phyloP scores from a whole-genome alignment of 2,888 invertebrate genomes.

The Lepetodrilus schrolli region DNA sequence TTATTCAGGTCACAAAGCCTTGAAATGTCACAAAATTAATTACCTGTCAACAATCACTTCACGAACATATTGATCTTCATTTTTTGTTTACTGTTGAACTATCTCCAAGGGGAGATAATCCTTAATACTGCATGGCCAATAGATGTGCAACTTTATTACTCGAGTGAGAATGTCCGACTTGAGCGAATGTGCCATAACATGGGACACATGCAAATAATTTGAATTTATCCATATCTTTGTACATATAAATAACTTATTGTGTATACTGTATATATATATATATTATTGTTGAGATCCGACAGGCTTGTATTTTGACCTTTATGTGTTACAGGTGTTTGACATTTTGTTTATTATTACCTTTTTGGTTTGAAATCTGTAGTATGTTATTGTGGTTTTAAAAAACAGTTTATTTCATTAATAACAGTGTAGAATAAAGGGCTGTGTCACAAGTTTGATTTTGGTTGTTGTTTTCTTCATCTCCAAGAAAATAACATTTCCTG shows the following conservation, averaged over 20 bases:
- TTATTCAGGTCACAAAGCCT: too few relatives aligned
- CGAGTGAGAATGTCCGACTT: conserved; percentile 7
- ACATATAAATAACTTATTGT: conserved; percentile 25
- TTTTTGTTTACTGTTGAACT: too few relatives aligned
- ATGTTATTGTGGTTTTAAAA: conserved; percentile 21
- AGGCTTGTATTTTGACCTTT: conserved; percentile 1
- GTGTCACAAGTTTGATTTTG: not conserved
- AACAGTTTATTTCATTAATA: conserved; percentile 21
- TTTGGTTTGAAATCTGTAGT: conserved; percentile 18
- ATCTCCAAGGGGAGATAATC: too few relatives aligned
- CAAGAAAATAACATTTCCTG: too few relatives aligned
- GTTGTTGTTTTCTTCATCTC: not conserved
- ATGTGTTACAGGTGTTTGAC: not conserved
- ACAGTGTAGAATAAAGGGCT: conserved; percentile 10
- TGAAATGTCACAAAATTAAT: too few relatives aligned
- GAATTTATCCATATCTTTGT: conserved; percentile 21
- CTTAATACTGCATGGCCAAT: too few relatives aligned
- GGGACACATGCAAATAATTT: not conserved
- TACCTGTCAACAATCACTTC: too few relatives aligned
- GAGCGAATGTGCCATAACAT: not conserved
- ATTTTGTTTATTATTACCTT: not conserved
- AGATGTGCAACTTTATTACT: too few relatives aligned
- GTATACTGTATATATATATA: too few relatives aligned
- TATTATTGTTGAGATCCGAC: not conserved
- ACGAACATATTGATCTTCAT: too few relatives aligned